Percentiles rank a stretch among this genome's conserved stretches.
These are phyloP conservation scores for Tricholaema leucomelas DNA, from an alignment of 2,113 vertebrate genomes.

Conservation along the genomic window DNA sequence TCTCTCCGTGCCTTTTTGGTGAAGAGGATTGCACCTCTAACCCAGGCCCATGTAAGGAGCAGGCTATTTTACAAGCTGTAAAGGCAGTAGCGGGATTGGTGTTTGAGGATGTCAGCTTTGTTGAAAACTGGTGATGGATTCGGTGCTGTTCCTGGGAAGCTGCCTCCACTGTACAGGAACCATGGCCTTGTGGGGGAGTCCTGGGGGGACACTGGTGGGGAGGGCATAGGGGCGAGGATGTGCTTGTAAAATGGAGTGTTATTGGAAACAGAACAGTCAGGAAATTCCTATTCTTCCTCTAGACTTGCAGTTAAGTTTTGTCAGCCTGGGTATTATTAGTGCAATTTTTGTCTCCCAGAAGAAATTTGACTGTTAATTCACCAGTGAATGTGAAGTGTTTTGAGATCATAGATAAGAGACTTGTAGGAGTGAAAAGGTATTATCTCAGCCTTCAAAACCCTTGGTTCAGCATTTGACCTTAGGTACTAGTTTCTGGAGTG, in stretches of 20 bases:
- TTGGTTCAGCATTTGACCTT: constrained; percentile 17
- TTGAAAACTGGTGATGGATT: fast-evolving
- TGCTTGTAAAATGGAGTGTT: not conserved
- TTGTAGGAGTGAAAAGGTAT: not conserved
- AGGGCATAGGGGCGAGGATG: fast-evolving
- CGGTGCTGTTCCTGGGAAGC: not conserved
- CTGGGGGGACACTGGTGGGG: fast-evolving
- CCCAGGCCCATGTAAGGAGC: not conserved
- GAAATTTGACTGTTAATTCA: not conserved
- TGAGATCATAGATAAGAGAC: constrained; percentile 10
- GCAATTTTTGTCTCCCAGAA: not conserved
- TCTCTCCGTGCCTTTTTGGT: not conserved
- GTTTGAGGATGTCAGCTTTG: not conserved
- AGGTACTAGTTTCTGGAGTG: constrained; percentile 23
- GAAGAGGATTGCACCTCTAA: too few species aligned
- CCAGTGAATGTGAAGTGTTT: not conserved
- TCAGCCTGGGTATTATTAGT: not conserved
- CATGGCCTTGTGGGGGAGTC: fast-evolving
- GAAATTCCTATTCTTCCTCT: not conserved
- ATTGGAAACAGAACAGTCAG: not conserved
- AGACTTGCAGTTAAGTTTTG: not conserved
- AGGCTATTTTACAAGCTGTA: fast-evolving
- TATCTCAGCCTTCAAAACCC: constrained; percentile 26
- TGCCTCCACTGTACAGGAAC: fast-evolving
- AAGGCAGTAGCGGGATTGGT: not conserved